phyloP scores from a whole-genome alignment of 2,888 invertebrate species.

The Eristalis tenax region DNA sequence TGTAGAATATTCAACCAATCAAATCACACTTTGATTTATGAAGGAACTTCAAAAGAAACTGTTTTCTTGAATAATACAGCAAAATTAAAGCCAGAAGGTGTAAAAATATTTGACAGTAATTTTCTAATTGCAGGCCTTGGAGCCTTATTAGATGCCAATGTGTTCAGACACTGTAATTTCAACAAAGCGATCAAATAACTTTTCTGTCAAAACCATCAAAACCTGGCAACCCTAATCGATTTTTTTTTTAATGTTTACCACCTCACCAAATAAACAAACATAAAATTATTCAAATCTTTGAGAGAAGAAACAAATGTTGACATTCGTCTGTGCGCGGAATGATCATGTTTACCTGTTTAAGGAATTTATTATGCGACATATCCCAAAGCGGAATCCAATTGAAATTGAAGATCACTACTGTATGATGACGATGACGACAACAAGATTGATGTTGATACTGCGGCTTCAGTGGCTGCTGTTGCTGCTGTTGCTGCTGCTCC shows the following conservation, averaged over 20 bases:
- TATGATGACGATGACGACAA: conserved; percentile 39
- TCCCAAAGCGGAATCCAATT: conserved; percentile 70
- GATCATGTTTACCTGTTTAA: conserved; percentile 67
- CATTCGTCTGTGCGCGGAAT: not conserved
- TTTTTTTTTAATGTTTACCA: not conserved
- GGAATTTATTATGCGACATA: conserved; percentile 74
- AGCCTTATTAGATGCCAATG: too few relatives aligned
- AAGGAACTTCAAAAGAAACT: too few relatives aligned
- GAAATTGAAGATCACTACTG: conserved; percentile 53
- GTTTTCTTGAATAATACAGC: too few relatives aligned
- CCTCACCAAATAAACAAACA: not conserved
- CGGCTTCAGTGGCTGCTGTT: conserved; percentile 13
- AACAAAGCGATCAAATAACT: not conserved
- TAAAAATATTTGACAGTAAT: too few relatives aligned
- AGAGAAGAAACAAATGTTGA: not conserved
- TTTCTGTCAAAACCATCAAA: not conserved
- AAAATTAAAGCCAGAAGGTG: too few relatives aligned
- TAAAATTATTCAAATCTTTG: not conserved
- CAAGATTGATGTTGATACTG: conserved; percentile 32
- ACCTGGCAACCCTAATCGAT: not conserved
- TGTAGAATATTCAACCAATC: too few relatives aligned
- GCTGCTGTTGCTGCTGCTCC: conserved; percentile 4
- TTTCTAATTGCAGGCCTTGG: too few relatives aligned
- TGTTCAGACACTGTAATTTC: not conserved
- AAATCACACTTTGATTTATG: too few relatives aligned